Evolutionary conservation across 2,888 invertebrate species (phyloP).

Genomic region (Venusia cambrica): DNA sequence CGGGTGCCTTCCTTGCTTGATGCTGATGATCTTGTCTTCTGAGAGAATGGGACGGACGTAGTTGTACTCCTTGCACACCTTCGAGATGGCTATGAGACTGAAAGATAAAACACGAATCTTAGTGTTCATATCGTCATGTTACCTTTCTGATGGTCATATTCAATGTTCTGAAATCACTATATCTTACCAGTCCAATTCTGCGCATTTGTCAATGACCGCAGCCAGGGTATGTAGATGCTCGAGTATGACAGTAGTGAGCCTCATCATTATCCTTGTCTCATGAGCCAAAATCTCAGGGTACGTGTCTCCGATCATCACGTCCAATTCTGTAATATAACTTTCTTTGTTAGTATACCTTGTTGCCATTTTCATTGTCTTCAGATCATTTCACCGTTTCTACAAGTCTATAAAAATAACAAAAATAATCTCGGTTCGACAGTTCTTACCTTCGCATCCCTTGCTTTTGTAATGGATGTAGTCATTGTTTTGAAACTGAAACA

Average conservation of each 20-base stretch:
- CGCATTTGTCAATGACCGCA: conserved; percentile 80
- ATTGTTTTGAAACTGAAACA: conserved; percentile 82
- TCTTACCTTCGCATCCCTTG: conserved; percentile 82
- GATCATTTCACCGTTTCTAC: no score
- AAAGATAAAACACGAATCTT: conserved; percentile 15
- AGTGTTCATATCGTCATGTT: no score
- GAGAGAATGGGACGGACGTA: conserved; percentile 85
- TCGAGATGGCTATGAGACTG: conserved; percentile 85
- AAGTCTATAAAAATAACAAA: no score
- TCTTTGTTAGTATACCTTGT: no score
- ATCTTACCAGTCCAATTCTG: conserved; percentile 57
- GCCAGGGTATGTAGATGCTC: conserved; percentile 80
- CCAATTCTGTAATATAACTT: conserved; percentile 84
- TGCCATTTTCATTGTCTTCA: no score
- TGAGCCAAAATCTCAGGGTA: conserved; percentile 89
- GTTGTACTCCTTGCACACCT: conserved; percentile 83
- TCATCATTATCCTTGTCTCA: conserved; percentile 88
- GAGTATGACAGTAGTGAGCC: conserved; percentile 83
- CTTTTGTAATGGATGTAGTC: conserved; percentile 87
- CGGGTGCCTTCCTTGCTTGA: conserved; percentile 88
- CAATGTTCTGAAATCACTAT: no score
- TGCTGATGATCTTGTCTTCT: conserved; percentile 77
- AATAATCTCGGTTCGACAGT: no score
- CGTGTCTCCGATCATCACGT: conserved; percentile 88
- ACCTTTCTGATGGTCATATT: no score